Evolutionary conservation across 2,797 vertebrate genomes (phyloP).

Genomic region (Tragelaphus oryx): DNA sequence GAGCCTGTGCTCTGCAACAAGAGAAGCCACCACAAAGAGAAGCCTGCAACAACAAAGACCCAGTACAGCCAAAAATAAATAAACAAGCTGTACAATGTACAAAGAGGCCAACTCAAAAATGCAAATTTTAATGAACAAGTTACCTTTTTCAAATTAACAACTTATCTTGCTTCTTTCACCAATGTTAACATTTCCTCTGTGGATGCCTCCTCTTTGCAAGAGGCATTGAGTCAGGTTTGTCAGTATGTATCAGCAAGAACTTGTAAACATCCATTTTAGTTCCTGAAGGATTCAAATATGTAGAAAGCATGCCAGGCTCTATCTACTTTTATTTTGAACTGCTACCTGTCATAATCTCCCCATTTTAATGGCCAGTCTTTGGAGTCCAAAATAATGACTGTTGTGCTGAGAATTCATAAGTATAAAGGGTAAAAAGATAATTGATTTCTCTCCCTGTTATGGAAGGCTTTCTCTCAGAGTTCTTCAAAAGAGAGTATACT

Average conservation of each 20-base stretch:
- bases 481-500: not conserved
- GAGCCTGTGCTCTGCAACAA: not conserved
- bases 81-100: not conserved
- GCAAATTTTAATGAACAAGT: not conserved
- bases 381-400: not conserved
- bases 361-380: not conserved
- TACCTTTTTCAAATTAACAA: not conserved
- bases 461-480: not conserved
- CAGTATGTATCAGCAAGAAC: not conserved
- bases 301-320: not conserved
- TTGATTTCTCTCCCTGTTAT: not conserved
- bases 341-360: not conserved
- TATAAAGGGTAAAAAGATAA: not conserved
- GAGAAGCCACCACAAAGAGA: not conserved
- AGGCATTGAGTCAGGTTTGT: not conserved
- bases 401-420: not conserved
- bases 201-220: not conserved
- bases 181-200: not conserved
- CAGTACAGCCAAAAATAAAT: not conserved
- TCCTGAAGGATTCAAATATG: not conserved
- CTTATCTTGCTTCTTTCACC: not conserved
- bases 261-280: not conserved
- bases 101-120: not conserved
- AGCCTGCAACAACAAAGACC: not conserved
- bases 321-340: conserved; percentile 19